These are phyloP conservation scores for Conistra vaccinii DNA, from an alignment of 2,888 invertebrate genomes.

Conservation along the genomic window DNA sequence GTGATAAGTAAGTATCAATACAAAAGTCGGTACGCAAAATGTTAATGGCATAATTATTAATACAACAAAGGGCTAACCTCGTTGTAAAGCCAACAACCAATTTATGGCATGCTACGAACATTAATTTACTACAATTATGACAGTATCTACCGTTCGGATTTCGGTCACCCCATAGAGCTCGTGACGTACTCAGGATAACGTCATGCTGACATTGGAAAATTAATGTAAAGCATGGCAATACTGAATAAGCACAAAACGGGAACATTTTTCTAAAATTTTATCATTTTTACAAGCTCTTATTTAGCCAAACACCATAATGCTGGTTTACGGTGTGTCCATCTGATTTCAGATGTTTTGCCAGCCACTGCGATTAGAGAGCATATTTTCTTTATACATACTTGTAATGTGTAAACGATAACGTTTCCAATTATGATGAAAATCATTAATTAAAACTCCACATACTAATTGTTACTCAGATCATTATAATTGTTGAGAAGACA, in stretches of 20 bases:
- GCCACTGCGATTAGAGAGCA: no score
- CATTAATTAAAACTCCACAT: background rate
- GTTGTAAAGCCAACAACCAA: slow-evolving; percentile 42
- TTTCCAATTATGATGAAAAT: background rate
- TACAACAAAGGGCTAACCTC: slow-evolving; percentile 14
- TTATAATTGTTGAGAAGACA: background rate
- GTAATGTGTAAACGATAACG: background rate
- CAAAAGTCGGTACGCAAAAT: slow-evolving; percentile 16
- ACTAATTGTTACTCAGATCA: background rate
- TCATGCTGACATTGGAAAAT: slow-evolving; percentile 35
- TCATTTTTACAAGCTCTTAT: background rate
- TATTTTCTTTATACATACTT: background rate
- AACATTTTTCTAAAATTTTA: background rate
- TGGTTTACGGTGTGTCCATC: background rate
- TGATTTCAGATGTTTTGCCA: background rate
- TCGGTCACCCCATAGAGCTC: slow-evolving; percentile 17
- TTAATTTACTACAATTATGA: slow-evolving; percentile 50
- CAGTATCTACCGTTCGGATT: slow-evolving; percentile 11
- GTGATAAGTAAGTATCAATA: background rate
- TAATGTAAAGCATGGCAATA: slow-evolving; percentile 17
- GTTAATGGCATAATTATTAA: slow-evolving; percentile 34
- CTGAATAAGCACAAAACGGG: background rate
- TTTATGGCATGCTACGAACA: slow-evolving; percentile 49
- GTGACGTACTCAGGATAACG: slow-evolving; percentile 29
- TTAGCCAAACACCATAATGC: no score